A percentile compares a stretch with the other conserved stretches of the same genome.
Conservation (phyloP, 37 sponge, comb jelly and placozoan genomes). For the Aplysina aerophoba region DNA sequence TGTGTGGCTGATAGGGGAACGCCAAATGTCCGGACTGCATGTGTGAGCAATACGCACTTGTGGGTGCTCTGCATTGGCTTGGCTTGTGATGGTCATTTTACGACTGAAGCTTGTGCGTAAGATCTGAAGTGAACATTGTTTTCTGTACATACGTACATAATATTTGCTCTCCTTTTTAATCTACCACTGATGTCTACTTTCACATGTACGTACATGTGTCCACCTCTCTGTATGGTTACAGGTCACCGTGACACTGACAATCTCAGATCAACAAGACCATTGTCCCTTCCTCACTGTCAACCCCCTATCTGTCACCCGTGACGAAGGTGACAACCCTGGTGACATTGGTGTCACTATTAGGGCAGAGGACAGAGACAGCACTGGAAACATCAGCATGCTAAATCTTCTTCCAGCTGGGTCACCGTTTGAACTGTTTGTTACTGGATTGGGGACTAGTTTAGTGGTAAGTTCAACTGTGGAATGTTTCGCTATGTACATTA, state of each 20-base stretch:
- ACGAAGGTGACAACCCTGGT: not conserved
- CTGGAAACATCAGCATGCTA: not conserved
- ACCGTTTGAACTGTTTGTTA: too few species aligned
- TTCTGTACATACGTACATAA: not conserved
- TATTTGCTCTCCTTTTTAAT: not conserved
- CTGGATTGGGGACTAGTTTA: not conserved
- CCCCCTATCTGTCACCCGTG: slow-evolving; percentile 5
- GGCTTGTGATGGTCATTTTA: not conserved
- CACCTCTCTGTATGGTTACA: not conserved
- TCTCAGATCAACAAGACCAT: not conserved
- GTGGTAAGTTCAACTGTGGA: not conserved
- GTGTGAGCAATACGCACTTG: slow-evolving; percentile 5
- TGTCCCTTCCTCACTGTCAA: slow-evolving; percentile 24
- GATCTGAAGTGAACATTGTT: not conserved
- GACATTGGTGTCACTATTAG: slow-evolving; percentile 1
- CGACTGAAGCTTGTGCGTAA: not conserved
- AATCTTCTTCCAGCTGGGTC: too few species aligned
- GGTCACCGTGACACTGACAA: not conserved
- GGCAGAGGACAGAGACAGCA: slow-evolving; percentile 1
- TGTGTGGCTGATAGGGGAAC: slow-evolving; percentile 17
- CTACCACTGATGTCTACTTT: not conserved
- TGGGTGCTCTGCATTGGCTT: not conserved
- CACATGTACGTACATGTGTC: not conserved
- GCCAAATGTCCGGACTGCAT: not conserved
- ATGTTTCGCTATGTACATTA: too few species aligned